Evolutionary conservation across 92 coral and sea anemone genomes (phyloP).

Genomic region (Parazoanthus darwini): DNA sequence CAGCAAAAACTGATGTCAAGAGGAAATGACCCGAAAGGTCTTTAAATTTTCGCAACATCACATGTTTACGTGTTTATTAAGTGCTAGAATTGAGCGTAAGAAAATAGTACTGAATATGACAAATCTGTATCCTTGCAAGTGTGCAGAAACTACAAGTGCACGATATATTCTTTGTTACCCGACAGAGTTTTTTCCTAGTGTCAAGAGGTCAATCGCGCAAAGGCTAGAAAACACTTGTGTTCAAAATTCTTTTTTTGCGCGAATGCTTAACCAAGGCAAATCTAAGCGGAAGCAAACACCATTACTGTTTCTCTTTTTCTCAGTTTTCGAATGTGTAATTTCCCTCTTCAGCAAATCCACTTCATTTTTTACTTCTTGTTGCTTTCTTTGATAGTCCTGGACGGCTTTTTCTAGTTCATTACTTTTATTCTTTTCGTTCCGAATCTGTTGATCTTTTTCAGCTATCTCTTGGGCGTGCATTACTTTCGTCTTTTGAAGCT

Average conservation of each 20-base stretch:
- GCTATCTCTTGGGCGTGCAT: not conserved
- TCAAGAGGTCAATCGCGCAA: too few species aligned
- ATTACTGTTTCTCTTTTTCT: not conserved
- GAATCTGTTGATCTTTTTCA: not conserved
- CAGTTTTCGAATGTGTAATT: not conserved
- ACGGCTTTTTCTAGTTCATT: not conserved
- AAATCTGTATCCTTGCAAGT: too few species aligned
- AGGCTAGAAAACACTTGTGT: not conserved
- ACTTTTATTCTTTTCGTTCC: not conserved
- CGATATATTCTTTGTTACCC: too few species aligned
- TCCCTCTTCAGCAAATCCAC: slow-evolving; percentile 9
- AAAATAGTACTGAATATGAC: too few species aligned
- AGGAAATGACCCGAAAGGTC: too few species aligned
- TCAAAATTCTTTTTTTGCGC: slow-evolving; percentile 11
- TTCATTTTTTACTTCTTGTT: slow-evolving; percentile 2
- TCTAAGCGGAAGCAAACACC: slow-evolving; percentile 4
- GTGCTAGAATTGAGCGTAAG: too few species aligned
- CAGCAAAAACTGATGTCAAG: too few species aligned
- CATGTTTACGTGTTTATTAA: too few species aligned
- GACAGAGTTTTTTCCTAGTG: too few species aligned
- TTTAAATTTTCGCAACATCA: too few species aligned
- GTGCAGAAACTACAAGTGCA: too few species aligned
- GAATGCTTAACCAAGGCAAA: slow-evolving; percentile 25
- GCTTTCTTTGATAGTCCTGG: not conserved
- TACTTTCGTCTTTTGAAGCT: not conserved